phyloP scores from a whole-genome alignment of 92 coral and sea anemone genomes.

The Anthopleura xanthogrammica region DNA sequence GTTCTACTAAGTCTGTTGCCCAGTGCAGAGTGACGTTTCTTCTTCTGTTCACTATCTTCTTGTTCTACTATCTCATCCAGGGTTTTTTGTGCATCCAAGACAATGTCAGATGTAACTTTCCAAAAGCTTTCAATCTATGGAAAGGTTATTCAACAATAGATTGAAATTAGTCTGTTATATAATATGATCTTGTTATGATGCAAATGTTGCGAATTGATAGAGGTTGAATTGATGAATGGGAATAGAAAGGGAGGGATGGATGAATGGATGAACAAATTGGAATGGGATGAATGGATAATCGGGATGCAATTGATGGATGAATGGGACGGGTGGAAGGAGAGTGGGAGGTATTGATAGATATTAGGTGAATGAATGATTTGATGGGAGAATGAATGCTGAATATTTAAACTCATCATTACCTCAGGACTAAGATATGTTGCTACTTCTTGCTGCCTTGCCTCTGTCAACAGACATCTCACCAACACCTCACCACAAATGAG shows the following conservation, averaged over 20 bases:
- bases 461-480: constrained; percentile 40
- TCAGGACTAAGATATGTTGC: constrained; percentile 73
- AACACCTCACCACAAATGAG: constrained; percentile 48
- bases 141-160: too few relatives aligned
- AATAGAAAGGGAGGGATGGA: background rate
- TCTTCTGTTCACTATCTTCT: constrained; percentile 71
- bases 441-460: constrained; percentile 59
- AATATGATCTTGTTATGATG: background rate
- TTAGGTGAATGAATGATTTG: background rate
- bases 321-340: background rate
- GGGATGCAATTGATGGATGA: background rate
- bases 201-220: background rate
- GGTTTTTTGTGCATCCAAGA: constrained; percentile 26
- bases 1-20: constrained; percentile 59
- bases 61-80: constrained; percentile 45
- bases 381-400: background rate
- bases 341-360: background rate
- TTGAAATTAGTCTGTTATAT: background rate
- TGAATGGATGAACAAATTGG: background rate
- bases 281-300: background rate
- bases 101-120: constrained; percentile 50
- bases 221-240: background rate
- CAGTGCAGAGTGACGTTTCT: constrained; percentile 44
- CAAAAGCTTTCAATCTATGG: constrained; percentile 57
- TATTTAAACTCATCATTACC: constrained; percentile 30